phyloP scores from a whole-genome alignment of 92 coral and sea anemone genomes.

The Porites lobata region DNA sequence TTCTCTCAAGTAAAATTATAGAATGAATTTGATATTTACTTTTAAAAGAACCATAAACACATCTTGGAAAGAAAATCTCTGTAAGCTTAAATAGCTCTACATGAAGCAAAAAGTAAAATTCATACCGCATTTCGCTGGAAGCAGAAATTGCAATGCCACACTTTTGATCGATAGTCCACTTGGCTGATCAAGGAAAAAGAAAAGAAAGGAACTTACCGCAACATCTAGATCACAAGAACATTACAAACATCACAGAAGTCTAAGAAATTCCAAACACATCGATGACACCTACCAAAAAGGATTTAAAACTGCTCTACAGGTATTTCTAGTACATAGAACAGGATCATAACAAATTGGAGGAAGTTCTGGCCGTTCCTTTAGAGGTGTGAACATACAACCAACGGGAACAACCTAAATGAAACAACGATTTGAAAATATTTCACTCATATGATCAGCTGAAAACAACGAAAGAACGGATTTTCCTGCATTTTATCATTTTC shows the following conservation, averaged over 20 bases:
- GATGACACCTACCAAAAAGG: conserved; percentile 86
- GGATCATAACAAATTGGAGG: conserved; percentile 99
- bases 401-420: conserved; percentile 92
- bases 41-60: background rate
- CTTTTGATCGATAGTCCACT: conserved; percentile 99
- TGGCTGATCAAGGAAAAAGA: conserved; percentile 69
- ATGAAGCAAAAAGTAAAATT: no score
- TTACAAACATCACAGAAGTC: background rate
- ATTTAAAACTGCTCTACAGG: conserved; percentile 96
- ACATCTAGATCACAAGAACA: background rate
- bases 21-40: no score
- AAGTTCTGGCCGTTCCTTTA: conserved; percentile 94
- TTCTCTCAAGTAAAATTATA: no score
- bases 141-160: conserved; percentile 99
- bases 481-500: background rate
- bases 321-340: conserved; percentile 94
- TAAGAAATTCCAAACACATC: background rate
- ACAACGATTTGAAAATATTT: conserved; percentile 1
- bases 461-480: background rate
- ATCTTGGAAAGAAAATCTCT: no score
- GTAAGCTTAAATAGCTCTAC: background rate
- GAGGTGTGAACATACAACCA: conserved; percentile 95
- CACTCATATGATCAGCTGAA: background rate
- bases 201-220: background rate
- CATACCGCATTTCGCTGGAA: conserved; percentile 98